Evolutionary conservation across 2,113 vertebrate genomes (phyloP).

Genomic region (Oenanthe melanoleuca): DNA sequence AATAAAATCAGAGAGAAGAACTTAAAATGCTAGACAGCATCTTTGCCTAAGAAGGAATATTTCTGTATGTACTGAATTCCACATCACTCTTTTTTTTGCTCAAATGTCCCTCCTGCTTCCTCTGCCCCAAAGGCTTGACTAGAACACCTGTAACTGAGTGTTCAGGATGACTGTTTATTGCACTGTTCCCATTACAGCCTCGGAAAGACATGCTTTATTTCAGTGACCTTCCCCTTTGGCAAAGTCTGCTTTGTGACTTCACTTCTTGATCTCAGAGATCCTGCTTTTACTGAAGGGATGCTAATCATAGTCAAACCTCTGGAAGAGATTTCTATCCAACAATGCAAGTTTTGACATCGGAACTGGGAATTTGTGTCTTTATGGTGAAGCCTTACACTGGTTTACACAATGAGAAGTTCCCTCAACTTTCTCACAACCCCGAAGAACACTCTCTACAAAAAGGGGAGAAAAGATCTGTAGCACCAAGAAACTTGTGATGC

Average conservation of each 20-base stretch:
- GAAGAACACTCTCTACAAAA: slow-evolving; percentile 13
- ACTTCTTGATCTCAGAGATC: slow-evolving; percentile 45
- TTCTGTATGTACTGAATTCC: neutral
- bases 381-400: neutral
- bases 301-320: neutral
- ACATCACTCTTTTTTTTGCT: neutral
- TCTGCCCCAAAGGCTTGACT: slow-evolving; percentile 20
- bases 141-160: slow-evolving; percentile 26
- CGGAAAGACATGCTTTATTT: slow-evolving; percentile 53
- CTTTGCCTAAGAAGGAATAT: slow-evolving; percentile 1
- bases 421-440: neutral
- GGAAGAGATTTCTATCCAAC: neutral
- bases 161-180: slow-evolving; percentile 71
- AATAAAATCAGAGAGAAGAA: slow-evolving; percentile 11
- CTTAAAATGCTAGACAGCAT: neutral
- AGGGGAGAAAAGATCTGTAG: neutral
- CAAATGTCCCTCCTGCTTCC: neutral
- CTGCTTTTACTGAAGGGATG: slow-evolving; percentile 25
- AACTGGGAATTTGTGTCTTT: neutral
- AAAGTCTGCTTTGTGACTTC: slow-evolving; percentile 61
- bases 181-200: slow-evolving; percentile 75
- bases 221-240: slow-evolving; percentile 71
- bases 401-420: neutral
- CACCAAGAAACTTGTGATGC: slow-evolving; percentile 18
- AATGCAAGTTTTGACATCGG: neutral